These are phyloP conservation scores for Trisateles emortualis DNA, from an alignment of 2,888 invertebrate genomes.

Conservation along the genomic window DNA sequence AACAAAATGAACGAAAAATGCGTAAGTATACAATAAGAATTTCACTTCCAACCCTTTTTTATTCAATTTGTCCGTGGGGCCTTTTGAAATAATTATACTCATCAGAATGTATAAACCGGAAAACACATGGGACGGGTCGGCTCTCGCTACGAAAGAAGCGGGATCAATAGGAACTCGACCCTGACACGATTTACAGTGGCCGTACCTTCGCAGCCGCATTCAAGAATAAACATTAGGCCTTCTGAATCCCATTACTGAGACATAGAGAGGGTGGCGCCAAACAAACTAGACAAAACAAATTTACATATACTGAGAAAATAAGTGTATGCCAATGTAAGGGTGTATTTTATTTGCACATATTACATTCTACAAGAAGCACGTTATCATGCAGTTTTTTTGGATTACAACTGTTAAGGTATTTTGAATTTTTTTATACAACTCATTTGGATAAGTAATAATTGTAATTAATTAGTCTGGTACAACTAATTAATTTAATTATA, in stretches of 20 bases:
- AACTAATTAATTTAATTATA: too few relatives aligned
- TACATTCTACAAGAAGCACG: neutral
- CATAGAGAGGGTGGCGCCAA: constrained; percentile 55
- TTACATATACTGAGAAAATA: constrained; percentile 32
- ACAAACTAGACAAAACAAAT: constrained; percentile 57
- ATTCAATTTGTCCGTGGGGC: constrained; percentile 45
- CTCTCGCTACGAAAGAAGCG: constrained; percentile 74
- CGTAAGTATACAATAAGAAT: constrained; percentile 35
- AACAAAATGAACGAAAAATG: constrained; percentile 29
- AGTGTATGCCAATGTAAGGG: neutral
- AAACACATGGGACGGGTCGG: constrained; percentile 71
- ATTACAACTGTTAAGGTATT: neutral
- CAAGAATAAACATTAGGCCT: constrained; percentile 78
- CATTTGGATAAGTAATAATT: too few relatives aligned
- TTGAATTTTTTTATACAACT: too few relatives aligned
- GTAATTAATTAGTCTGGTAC: too few relatives aligned
- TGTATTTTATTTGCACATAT: constrained; percentile 1
- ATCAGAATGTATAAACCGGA: constrained; percentile 61
- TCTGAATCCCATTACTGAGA: constrained; percentile 62
- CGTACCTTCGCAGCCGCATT: constrained; percentile 69
- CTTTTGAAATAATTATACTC: constrained; percentile 60
- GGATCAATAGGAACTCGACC: constrained; percentile 82
- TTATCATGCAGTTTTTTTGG: neutral
- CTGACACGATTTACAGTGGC: constrained; percentile 82
- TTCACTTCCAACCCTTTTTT: constrained; percentile 45